phyloP scores from a whole-genome alignment of 2,113 vertebrate genomes.

The Myotis lucifugus region DNA sequence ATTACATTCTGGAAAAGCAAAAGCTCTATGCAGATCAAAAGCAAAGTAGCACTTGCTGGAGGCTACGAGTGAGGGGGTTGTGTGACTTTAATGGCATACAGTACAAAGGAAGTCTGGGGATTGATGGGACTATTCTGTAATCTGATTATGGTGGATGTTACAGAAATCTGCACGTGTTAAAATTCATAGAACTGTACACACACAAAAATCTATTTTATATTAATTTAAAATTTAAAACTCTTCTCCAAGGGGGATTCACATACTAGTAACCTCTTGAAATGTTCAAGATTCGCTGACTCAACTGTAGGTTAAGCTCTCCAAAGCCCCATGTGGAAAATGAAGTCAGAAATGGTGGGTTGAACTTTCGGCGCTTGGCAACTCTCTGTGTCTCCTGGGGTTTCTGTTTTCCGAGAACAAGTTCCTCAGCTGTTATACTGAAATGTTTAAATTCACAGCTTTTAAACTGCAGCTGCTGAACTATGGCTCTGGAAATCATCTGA shows the following conservation, averaged over 20 bases:
- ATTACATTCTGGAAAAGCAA: background rate
- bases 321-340: rapidly evolving
- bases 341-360: background rate
- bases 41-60: rapidly evolving
- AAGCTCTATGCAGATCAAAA: background rate
- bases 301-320: background rate
- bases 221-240: background rate
- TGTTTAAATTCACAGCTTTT: slow-evolving; percentile 68
- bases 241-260: background rate
- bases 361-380: background rate
- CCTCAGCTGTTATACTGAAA: slow-evolving; percentile 48
- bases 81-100: background rate
- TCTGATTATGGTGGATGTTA: background rate
- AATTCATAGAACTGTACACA: background rate
- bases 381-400: background rate
- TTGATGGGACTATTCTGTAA: rapidly evolving
- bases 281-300: background rate
- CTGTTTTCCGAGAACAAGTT: slow-evolving; percentile 28
- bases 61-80: rapidly evolving
- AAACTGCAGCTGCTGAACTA: slow-evolving; percentile 63
- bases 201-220: background rate
- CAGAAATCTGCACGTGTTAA: background rate
- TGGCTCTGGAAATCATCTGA: slow-evolving; percentile 61
- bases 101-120: background rate
- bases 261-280: background rate